Percentiles rank a stretch among this genome's conserved stretches.
Conservation (phyloP, 2,888 invertebrate genomes). For the Habroteleia sp. region DNA sequence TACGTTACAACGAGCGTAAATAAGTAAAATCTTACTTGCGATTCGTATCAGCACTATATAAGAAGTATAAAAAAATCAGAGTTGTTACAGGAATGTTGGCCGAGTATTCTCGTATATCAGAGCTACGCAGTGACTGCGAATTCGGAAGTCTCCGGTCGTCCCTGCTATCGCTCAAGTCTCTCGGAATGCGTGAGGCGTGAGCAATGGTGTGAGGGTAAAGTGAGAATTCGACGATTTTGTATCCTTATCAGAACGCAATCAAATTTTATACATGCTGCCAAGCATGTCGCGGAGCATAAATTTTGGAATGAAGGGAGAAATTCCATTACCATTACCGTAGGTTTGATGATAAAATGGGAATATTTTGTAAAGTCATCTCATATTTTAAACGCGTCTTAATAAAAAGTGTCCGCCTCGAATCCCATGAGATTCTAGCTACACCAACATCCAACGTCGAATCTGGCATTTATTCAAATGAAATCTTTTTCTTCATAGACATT, state of each 20-base stretch:
- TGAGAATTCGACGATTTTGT: conserved; percentile 57
- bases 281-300: conserved; percentile 52
- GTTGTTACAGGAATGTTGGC: not conserved
- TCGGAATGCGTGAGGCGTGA: conserved; percentile 55
- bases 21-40: conserved; percentile 1
- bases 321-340: conserved; percentile 30
- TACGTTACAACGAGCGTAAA: not conserved
- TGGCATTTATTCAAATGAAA: conserved; percentile 6
- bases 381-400: conserved; percentile 28
- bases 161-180: conserved; percentile 53
- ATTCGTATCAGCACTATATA: conserved; percentile 4
- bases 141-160: conserved; percentile 53
- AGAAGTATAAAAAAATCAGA: conserved; percentile 17
- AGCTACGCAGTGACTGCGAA: conserved; percentile 36
- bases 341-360: conserved; percentile 40
- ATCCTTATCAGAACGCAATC: conserved; percentile 57
- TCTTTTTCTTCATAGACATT: not conserved
- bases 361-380: conserved; percentile 37
- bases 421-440: conserved; percentile 10
- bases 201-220: conserved; percentile 43
- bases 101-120: conserved; percentile 23
- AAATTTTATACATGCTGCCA: conserved; percentile 56
- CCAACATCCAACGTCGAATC: conserved; percentile 3
- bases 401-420: conserved; percentile 12
- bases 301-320: conserved; percentile 40